Evolutionary conservation across 2,797 vertebrate species (phyloP).

Genomic region (Helicolenus hilgendorfi): DNA sequence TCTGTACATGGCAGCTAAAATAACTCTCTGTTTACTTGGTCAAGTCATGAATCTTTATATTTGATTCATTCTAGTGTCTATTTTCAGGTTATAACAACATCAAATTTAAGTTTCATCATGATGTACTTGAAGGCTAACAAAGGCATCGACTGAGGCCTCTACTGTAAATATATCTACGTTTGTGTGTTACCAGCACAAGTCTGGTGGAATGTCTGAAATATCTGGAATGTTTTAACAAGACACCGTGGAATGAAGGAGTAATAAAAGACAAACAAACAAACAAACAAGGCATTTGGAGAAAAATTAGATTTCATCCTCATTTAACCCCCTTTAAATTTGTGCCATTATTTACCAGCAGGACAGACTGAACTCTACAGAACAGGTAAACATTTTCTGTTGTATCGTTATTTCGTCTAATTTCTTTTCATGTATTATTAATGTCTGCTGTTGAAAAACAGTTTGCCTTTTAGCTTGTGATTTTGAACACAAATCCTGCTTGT

Average conservation of each 20-base stretch:
- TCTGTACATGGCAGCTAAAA: slow-evolving; percentile 67
- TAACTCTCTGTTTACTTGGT: slow-evolving; percentile 38
- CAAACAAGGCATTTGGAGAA: slow-evolving; percentile 41
- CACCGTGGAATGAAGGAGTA: slow-evolving; percentile 59
- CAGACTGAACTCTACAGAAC: background rate
- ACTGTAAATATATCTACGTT: slow-evolving; percentile 42
- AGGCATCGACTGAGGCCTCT: slow-evolving; percentile 43
- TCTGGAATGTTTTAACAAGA: slow-evolving; percentile 90
- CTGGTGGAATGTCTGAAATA: slow-evolving; percentile 89
- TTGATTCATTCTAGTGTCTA: slow-evolving; percentile 2
- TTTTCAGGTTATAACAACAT: slow-evolving; percentile 27
- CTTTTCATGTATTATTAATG: background rate
- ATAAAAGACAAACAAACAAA: background rate
- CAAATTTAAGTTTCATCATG: slow-evolving; percentile 5
- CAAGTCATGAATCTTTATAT: slow-evolving; percentile 31
- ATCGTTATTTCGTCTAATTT: background rate
- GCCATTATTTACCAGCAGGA: slow-evolving; percentile 33
- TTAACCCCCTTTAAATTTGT: slow-evolving; percentile 34
- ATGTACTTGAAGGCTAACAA: slow-evolving; percentile 33
- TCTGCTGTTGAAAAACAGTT: slow-evolving; percentile 10
- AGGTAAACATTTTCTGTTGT: background rate
- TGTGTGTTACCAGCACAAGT: slow-evolving; percentile 55
- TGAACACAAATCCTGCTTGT: slow-evolving; percentile 5
- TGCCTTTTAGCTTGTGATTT: background rate
- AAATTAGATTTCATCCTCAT: background rate